Base-by-base conservation (phyloP, 2,797 vertebrate genomes). In the Meda fulgida region DNA sequence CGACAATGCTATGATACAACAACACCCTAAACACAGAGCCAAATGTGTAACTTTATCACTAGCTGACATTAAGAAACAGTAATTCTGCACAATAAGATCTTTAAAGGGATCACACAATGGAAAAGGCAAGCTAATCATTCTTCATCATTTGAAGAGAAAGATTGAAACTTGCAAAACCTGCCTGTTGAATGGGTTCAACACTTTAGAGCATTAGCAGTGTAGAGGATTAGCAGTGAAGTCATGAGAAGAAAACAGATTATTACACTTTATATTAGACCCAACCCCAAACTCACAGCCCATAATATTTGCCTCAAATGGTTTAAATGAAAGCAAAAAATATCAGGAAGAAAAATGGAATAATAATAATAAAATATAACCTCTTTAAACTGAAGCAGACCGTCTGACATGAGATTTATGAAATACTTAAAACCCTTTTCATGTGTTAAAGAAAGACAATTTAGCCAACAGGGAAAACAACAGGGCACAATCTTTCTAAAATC, bases 51-150 rank as follows among this genome's bases (percentile, higher is more conserved):
- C 80, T 80, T 60, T 46, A 85, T 72, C 40, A 84, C 70, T 82
- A 13, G 38, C 38, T 89, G 87, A 82, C 87, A 88, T 88, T 88
- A 72, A 85, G 48, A 84, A 71, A 84, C 38, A 80, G 83, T 84
- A 85, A 85, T 29, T 82, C 69, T 48, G 71, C 21, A 51, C 29
- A 29, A 29, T n/a, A 75, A 58, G 11, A 19, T 71, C 23, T 69
- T 69, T 36, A 51, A 70, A 81, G 13, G 29, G 31, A n/a, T 58
- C 34, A 77, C 23, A 38, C n/a, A 58, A 60, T 26, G 4, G 8
- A 78, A 43, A 51, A 48, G 46, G 5, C 16, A 18, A 58, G 14
- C 23, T 16, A 55, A 58, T 14, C 23, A 14, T 53, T 58, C 21
- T n/a, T n/a, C 31, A 31, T 51, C 4, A 34, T 53, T 75, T 34